Evolutionary conservation across 2,113 vertebrate genomes (phyloP), one percentile per base, ranked within the genome.

Genomic region (Hyla sarda): DNA sequence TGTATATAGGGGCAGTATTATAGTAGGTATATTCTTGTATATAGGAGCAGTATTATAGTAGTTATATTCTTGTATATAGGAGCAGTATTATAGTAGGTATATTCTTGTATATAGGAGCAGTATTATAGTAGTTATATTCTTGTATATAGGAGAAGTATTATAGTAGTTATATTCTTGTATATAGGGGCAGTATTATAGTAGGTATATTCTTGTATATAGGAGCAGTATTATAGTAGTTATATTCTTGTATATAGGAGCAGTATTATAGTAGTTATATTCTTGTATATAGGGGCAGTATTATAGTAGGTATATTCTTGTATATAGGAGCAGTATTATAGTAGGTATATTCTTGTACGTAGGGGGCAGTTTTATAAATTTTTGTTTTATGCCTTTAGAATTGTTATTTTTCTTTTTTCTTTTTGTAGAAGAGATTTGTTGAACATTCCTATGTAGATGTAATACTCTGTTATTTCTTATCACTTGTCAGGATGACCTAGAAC

Each of bases 81-180:
- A 8, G 62, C 30, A 34, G 6, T 71, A 37, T 52, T 77, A 77
- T 52, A 52, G 30, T 67, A 67, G 62, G 32, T 67, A 67, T 67
- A 67, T 67, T 67, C 62, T 32, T 67, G 62, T 67, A 67, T 13
- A 67, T 67, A 32, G 62, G 62, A 12, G 62, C 62, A 67, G 62
- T 67, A 67, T 67, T 67, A 67, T 67, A 67, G 62, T 67, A 32
- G 62, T 67, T 67, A 67, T 67, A 67, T 67, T 32, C 62, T 32
- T 67, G 62, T 67, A 67, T 13, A 67, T 67, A 67, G 62, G 47
- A 28, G 5, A 13, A 65, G 60, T 65, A 65, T 65, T 65, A 65
- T 30, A 65, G 60, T 65, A 65, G 60, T 65, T 65, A 65, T 62
- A 62, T 62, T 62, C 58, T 28, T 62, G 58, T 25, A 62, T 11